phyloP scores from a whole-genome alignment of 2,888 invertebrate species.

The Diogma glabrata region DNA sequence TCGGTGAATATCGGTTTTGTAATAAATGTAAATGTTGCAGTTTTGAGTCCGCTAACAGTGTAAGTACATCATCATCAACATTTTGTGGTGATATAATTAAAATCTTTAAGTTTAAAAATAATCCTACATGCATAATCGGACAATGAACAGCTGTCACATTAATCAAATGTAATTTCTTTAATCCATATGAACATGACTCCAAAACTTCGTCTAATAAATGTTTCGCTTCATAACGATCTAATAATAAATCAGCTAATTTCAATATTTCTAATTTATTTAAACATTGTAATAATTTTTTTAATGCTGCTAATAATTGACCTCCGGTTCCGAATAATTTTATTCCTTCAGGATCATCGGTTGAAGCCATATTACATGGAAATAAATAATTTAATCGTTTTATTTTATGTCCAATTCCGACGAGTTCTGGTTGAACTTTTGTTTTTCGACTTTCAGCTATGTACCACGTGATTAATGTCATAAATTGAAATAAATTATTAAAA shows the following conservation, averaged over 20 bases:
- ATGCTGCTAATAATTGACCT: conserved; percentile 51
- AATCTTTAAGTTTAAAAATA: conserved; percentile 60
- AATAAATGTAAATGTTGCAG: conserved; percentile 57
- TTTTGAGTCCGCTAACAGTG: conserved; percentile 48
- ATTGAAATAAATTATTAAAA: conserved; percentile 72
- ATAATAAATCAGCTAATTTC: conserved; percentile 59
- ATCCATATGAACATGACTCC: conserved; percentile 47
- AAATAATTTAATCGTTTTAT: conserved; percentile 53
- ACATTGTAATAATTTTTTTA: conserved; percentile 56
- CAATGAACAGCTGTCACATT: conserved; percentile 61
- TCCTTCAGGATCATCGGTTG: conserved; percentile 47
- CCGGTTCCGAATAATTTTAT: conserved; percentile 66
- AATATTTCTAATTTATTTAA: conserved; percentile 49
- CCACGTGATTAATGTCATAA: conserved; percentile 69
- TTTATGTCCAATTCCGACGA: conserved; percentile 42
- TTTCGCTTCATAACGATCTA: conserved; percentile 58
- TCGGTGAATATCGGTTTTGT: conserved; percentile 58
- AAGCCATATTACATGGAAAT: conserved; percentile 63
- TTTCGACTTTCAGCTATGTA: conserved; percentile 44
- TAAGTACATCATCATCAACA: conserved; percentile 57
- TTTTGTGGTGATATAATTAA: conserved; percentile 60
- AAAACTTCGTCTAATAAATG: conserved; percentile 62
- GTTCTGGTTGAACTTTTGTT: conserved; percentile 24
- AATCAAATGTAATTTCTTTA: conserved; percentile 52
- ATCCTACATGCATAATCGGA: conserved; percentile 60